Conservation (phyloP, 2,113 vertebrate species). For the Amphiprion ocellaris region DNA sequence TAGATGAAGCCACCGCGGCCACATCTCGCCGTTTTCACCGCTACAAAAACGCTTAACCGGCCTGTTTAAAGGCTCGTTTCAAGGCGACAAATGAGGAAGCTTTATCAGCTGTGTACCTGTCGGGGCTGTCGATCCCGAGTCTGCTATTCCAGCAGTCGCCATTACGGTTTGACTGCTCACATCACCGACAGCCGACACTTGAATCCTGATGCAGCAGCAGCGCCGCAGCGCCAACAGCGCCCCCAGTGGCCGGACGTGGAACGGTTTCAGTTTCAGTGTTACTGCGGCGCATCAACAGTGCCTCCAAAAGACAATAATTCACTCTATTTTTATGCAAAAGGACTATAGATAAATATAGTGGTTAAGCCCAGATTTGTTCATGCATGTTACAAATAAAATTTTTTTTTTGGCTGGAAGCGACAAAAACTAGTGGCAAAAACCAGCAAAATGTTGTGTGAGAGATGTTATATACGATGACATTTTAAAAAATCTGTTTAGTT, state of each 20-base stretch:
- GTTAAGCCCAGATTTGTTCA: too few species aligned
- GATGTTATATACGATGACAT: too few species aligned
- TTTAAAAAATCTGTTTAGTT: too few species aligned
- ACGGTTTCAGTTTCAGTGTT: not conserved
- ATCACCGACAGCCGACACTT: conserved; percentile 54
- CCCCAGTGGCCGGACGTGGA: conserved; percentile 14
- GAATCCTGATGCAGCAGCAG: conserved; percentile 32
- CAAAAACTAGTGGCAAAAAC: too few species aligned
- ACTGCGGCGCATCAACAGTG: not conserved
- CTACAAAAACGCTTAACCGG: not conserved
- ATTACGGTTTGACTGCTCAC: conserved; percentile 77
- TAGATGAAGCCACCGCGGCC: not conserved
- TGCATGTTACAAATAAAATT: too few species aligned
- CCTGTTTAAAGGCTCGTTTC: not conserved
- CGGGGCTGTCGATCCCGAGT: conserved; percentile 80
- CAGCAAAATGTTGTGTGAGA: too few species aligned
- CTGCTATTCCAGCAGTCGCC: conserved; percentile 85
- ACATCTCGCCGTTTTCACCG: not conserved
- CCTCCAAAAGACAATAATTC: not conserved
- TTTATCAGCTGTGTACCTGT: conserved; percentile 75
- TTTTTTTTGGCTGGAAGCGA: too few species aligned
- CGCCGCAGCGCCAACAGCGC: conserved; percentile 51
- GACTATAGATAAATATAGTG: too few species aligned
- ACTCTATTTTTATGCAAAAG: too few species aligned
- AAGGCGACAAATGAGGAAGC: not conserved